Base-by-base conservation (phyloP, 2,113 vertebrate species). In the Piaya cayana region DNA sequence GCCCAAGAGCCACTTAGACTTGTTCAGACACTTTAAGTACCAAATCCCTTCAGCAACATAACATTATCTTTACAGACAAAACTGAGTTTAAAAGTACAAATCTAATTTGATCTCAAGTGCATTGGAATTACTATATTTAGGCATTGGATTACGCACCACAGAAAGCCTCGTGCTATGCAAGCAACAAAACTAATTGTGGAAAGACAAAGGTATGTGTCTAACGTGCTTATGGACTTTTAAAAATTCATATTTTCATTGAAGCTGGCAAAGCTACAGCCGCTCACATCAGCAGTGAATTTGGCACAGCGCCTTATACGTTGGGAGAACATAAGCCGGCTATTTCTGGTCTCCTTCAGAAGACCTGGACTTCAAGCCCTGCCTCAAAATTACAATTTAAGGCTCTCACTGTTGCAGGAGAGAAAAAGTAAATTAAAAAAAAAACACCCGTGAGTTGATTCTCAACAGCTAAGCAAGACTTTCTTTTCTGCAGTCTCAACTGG, bases 11-110 rank as follows among this genome's bases (percentile, higher is more conserved):
- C 94, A 94, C 92, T 95, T 82, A 75, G 86, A 88, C 85, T 92
- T 94, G 92, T 96, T 96, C 82, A 92, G 88, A 94, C 88, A 92
- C 68, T 88, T 94, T 88, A 94, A 94, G 90, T 94, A 94, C 88
- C 75, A 93, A 96, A 96, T 93, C 93, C 95, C 93, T 92, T 93
- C 93, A 92, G 92, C 88, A 94, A 65, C 34, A 62, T 86, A 90
- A 92, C 85, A 95, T 91, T 93, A 96, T 91, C 91, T 95, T 96
- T 95, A 92, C 12, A 93, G 94, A 95, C 95, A 97, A 97, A 96
- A 97, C 92, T 93, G 83, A 96, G 96, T 94, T 96, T 95, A 94
- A 95, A 96, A 95, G 92, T 97, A 96, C 76, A 92, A 96, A 96
- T 96, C 90, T 96, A 95, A 95, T 96, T 39, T 96, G 92, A 96